phyloP scores from a whole-genome alignment of 1,140 invertebrate species.

The Armadillidium nasatum region DNA sequence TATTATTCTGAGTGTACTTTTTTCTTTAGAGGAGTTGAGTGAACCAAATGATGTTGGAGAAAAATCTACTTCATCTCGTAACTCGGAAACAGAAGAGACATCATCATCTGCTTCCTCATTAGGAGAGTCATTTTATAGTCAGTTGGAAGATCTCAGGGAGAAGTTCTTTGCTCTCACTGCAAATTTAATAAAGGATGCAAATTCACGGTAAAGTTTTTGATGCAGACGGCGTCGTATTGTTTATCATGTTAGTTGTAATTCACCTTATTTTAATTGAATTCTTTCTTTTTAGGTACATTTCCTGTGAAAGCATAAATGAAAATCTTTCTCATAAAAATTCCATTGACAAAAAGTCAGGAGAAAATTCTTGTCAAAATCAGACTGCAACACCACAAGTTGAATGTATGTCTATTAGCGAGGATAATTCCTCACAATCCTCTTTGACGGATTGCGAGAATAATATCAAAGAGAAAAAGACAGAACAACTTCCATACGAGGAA shows the following conservation, averaged over 20 bases:
- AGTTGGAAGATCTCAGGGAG: conserved; percentile 43
- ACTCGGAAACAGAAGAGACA: conserved; percentile 23
- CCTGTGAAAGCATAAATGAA: background rate
- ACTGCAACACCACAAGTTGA: background rate
- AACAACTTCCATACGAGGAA: background rate
- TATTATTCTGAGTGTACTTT: too few species aligned
- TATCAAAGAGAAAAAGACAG: background rate
- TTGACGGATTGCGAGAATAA: background rate
- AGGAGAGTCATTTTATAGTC: conserved; percentile 45
- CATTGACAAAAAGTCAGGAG: background rate
- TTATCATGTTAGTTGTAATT: background rate
- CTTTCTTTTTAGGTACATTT: background rate
- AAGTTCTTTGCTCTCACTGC: conserved; percentile 44
- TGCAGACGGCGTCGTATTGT: background rate
- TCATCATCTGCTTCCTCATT: conserved; percentile 37
- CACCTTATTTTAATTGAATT: background rate
- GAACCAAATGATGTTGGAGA: conserved; percentile 37
- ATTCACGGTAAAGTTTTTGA: conserved; percentile 34
- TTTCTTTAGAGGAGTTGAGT: conserved; percentile 43
- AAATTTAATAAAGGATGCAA: conserved; percentile 34
- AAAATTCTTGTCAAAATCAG: background rate
- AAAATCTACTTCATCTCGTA: background rate
- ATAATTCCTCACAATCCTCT: background rate
- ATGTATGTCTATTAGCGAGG: background rate
- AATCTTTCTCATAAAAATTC: background rate